Conservation (phyloP, 2,113 vertebrate species). For the Lagopus muta region DNA sequence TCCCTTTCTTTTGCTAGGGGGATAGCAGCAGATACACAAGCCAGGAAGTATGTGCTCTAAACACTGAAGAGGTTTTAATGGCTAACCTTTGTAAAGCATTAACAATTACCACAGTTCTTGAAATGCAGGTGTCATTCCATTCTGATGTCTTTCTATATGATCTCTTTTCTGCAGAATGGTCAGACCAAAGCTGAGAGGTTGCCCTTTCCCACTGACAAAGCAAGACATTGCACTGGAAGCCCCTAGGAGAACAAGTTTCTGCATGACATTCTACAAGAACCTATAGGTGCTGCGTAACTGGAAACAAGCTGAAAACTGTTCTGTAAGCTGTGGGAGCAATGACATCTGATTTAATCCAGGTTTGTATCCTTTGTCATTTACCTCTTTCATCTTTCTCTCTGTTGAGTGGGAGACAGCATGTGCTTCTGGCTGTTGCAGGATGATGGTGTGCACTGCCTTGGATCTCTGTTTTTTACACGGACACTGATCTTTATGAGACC, state of each 20-base stretch:
- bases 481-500: not conserved
- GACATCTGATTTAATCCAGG: not conserved
- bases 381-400: accelerated
- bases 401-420: not conserved
- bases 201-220: not conserved
- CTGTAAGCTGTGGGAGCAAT: accelerated
- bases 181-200: not conserved
- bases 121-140: too few species aligned
- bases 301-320: not conserved
- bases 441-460: accelerated
- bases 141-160: not conserved
- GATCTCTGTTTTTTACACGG: not conserved
- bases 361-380: not conserved
- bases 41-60: not conserved
- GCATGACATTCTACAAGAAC: not conserved
- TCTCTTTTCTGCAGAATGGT: not conserved
- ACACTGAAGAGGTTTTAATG: not conserved
- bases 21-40: not conserved
- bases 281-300: not conserved
- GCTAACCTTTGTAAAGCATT: not conserved
- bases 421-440: not conserved
- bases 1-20: not conserved
- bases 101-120: not conserved
- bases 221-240: not conserved
- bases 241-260: not conserved